Base-by-base conservation (phyloP, 2,888 invertebrate species). In the Trichacis sp. region DNA sequence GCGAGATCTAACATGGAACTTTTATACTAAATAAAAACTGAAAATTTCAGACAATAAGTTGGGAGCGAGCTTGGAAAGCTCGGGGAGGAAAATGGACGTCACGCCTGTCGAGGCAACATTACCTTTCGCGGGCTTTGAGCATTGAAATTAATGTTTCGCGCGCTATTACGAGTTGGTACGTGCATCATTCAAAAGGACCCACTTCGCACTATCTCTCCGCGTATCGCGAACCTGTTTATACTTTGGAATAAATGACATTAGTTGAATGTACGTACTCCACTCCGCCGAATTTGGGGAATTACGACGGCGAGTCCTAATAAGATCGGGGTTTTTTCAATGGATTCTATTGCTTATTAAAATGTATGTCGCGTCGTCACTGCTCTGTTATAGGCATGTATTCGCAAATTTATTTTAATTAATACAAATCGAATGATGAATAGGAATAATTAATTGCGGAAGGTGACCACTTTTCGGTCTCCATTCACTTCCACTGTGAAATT, bases 21-120 rank as follows among this genome's bases (percentile, higher is more conserved):
- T 82, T 76, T 62, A 65, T 73, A 75, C 77, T 76, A 78, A 80
- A 81, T 81, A 81, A 82, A 82, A 82, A 79, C 73, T 77, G 71
- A 68, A 79, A 77, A 76, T 75, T 73, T 71, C 55, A 68, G 48
- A 64, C 74, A 72, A 75, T 77, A 78, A 80, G 77, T 80, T 79
- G 73, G 15, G 38, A 49, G 33, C 38, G 43, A 57, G 48, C 38
- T 52, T 56, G 24, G 53, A 65, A 65, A 64, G 51, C 55, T 59
- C 56, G 20, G 52, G 17, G 51, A 15, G 40, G 60, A 53, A 60
- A 65, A 51, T 55, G 55, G 53, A 60, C 56, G 60, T 57, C 52
- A 53, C 51, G 40, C 14, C 15, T 15, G 40, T 40, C 33, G 50
- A 52, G 14, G 52, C 52, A 33, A 52, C 51, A 54, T 58, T 58